phyloP scores from a whole-genome alignment of 2,888 invertebrate species.

The Drosophila neotestacea region DNA sequence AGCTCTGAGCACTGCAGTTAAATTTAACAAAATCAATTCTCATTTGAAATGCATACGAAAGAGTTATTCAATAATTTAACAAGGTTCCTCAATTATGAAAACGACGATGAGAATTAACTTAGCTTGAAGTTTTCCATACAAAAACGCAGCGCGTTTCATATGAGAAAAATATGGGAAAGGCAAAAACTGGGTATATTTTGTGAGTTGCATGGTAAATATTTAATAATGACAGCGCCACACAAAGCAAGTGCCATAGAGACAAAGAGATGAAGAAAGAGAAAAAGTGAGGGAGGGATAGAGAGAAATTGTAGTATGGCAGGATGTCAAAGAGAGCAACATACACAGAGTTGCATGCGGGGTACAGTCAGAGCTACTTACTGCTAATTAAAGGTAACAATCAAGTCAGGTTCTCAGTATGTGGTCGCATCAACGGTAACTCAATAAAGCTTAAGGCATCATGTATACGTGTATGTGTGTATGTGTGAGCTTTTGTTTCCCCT shows the following conservation, averaged over 20 bases:
- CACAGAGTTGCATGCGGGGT: constrained; percentile 5
- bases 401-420: constrained; percentile 15
- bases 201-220: constrained; percentile 62
- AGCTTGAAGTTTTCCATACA: constrained; percentile 12
- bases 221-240: constrained; percentile 46
- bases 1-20: constrained; percentile 8
- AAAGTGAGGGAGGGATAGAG: not conserved
- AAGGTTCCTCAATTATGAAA: constrained; percentile 35
- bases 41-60: constrained; percentile 53
- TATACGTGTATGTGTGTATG: constrained; percentile 7
- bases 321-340: not conserved
- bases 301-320: too few relatives aligned
- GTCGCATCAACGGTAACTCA: constrained; percentile 43
- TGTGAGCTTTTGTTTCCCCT: not conserved
- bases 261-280: not conserved
- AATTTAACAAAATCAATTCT: constrained; percentile 58
- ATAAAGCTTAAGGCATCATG: constrained; percentile 56
- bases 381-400: constrained; percentile 39
- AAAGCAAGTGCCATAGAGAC: constrained; percentile 11
- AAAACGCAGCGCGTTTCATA: constrained; percentile 27
- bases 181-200: constrained; percentile 36
- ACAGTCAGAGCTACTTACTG: constrained; percentile 13
- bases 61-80: constrained; percentile 46
- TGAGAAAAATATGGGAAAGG: constrained; percentile 41
- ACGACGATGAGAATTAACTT: constrained; percentile 33